A percentile compares a stretch with the other conserved stretches of the same genome.
Evolutionary conservation across 2,113 vertebrate species (phyloP).

Genomic region (Dinomys branickii): DNA sequence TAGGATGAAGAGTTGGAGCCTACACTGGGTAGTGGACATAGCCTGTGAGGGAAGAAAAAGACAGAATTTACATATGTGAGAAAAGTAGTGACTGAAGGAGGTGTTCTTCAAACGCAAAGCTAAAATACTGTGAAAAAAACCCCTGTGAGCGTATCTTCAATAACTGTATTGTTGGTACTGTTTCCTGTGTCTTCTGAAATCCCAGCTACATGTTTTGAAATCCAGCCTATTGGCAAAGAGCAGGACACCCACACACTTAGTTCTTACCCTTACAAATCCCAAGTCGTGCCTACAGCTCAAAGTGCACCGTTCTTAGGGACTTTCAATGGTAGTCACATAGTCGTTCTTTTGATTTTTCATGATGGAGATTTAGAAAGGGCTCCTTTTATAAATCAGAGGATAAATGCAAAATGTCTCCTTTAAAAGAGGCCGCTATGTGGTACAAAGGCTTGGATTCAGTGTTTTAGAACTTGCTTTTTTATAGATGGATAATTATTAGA

Average conservation of each 20-base stretch:
- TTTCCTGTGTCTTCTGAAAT: conserved; percentile 53
- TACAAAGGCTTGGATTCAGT: conserved; percentile 29
- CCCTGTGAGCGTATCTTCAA: conserved; percentile 55
- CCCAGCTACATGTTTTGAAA: conserved; percentile 68
- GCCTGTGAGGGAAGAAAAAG: background rate
- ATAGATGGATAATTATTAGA: conserved; percentile 68
- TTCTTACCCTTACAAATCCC: background rate
- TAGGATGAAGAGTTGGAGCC: background rate
- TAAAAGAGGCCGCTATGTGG: background rate
- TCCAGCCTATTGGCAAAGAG: conserved; percentile 37
- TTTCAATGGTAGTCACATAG: conserved; percentile 39
- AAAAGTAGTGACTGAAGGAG: background rate
- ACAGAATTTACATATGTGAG: background rate
- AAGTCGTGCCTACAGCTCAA: background rate
- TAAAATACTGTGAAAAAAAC: background rate
- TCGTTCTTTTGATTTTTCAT: conserved; percentile 54
- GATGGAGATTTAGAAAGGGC: conserved; percentile 61
- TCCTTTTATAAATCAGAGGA: conserved; percentile 26
- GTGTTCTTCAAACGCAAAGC: background rate
- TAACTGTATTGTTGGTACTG: conserved; percentile 40
- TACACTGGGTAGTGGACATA: background rate
- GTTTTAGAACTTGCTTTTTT: conserved; percentile 26
- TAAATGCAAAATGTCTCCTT: conserved; percentile 46
- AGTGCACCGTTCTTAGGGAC: conserved; percentile 1
- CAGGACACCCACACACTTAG: conserved; percentile 32